phyloP scores from a whole-genome alignment of 1,140 invertebrate genomes.

The Drosophila cardini region DNA sequence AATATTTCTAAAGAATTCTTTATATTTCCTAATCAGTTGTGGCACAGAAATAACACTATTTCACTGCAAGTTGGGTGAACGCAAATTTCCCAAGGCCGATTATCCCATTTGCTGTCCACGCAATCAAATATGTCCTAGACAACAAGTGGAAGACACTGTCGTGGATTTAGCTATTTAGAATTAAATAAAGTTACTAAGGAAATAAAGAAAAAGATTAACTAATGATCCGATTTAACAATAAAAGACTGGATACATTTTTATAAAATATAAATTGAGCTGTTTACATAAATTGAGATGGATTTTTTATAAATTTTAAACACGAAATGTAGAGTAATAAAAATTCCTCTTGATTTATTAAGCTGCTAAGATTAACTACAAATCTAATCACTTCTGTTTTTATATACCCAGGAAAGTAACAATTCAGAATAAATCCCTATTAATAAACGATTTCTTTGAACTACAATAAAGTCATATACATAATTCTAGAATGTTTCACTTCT shows the following conservation, averaged over 20 bases:
- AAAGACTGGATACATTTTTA: too few species aligned
- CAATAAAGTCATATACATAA: background rate
- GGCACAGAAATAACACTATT: background rate
- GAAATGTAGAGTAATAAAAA: too few species aligned
- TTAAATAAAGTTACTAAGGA: background rate
- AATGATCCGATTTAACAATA: too few species aligned
- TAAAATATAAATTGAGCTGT: too few species aligned
- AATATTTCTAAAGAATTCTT: too few species aligned
- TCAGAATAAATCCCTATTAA: background rate
- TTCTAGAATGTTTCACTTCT: conserved; percentile 17
- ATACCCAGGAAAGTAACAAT: background rate
- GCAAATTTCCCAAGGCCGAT: conserved; percentile 2
- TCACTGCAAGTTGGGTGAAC: conserved; percentile 17
- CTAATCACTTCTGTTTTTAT: background rate
- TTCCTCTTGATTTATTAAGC: background rate
- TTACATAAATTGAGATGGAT: too few species aligned
- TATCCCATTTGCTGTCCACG: conserved; percentile 18
- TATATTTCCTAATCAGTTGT: conserved; percentile 14
- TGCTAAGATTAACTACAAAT: background rate
- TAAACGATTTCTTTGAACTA: background rate
- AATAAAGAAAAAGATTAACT: too few species aligned
- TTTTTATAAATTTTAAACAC: too few species aligned
- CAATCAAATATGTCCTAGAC: background rate
- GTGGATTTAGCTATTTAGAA: background rate
- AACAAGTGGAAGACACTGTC: background rate